Conservation (phyloP, 2,888 invertebrate genomes). For the Chirona hameri region DNA sequence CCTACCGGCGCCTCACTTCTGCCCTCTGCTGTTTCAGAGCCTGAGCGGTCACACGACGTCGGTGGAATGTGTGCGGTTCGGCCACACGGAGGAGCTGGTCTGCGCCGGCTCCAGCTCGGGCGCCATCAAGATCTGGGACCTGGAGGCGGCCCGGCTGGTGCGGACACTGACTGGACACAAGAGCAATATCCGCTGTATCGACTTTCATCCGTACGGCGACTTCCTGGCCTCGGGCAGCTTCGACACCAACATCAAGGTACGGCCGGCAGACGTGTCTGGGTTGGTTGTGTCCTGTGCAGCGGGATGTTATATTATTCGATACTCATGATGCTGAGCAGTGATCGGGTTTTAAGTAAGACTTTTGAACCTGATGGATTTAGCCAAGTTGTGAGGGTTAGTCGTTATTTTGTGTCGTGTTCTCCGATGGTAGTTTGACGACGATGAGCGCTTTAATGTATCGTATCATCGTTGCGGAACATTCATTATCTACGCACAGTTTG, state of each 20-base stretch:
- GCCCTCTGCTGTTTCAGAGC: constrained; percentile 58
- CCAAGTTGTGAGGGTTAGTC: no score
- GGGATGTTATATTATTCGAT: no score
- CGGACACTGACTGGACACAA: constrained; percentile 87
- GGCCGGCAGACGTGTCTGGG: no score
- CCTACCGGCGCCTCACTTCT: neutral
- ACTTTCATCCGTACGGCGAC: constrained; percentile 95
- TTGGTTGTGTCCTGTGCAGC: no score
- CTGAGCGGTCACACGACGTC: constrained; percentile 90
- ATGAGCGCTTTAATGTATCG: no score
- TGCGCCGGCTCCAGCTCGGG: constrained; percentile 93
- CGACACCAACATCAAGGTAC: constrained; percentile 77
- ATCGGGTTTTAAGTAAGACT: no score
- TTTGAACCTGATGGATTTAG: no score
- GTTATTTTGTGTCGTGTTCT: no score
- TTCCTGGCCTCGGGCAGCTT: constrained; percentile 89
- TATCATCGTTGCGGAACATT: no score
- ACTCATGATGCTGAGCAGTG: no score
- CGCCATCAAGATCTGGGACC: constrained; percentile 91
- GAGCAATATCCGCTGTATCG: constrained; percentile 76
- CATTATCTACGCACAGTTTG: no score
- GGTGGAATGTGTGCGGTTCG: constrained; percentile 92
- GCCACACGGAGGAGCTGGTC: constrained; percentile 88
- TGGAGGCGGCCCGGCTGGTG: constrained; percentile 87
- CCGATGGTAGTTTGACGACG: no score